These are phyloP conservation scores for Platycheirus rosarum DNA, from an alignment of 2,888 invertebrate genomes.

Conservation along the genomic window DNA sequence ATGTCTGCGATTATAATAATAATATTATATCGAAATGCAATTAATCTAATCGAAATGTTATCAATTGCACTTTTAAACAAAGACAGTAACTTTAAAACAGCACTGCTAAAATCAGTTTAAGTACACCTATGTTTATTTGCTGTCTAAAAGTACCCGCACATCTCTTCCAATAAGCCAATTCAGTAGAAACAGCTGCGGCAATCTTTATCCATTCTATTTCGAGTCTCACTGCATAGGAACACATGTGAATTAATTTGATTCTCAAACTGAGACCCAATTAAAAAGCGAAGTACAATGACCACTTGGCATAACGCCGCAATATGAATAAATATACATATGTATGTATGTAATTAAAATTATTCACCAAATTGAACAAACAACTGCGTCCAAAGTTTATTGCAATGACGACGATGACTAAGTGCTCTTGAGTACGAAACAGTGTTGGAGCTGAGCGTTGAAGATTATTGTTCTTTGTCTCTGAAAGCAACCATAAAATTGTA, in stretches of 20 bases:
- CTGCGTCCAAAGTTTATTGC: background rate
- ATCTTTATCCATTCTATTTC: background rate
- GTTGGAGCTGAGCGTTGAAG: no score
- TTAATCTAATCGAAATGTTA: no score
- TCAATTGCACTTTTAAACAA: no score
- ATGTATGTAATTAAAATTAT: no score
- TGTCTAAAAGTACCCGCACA: no score
- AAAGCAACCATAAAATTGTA: background rate
- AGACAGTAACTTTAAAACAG: no score
- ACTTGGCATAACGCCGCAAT: slow-evolving; percentile 23
- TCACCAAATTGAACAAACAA: background rate
- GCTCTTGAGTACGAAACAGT: background rate
- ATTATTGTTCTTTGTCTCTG: slow-evolving; percentile 1
- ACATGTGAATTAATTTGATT: background rate
- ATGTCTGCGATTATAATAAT: no score
- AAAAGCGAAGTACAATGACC: slow-evolving; percentile 34
- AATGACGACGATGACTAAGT: background rate
- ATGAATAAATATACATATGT: background rate
- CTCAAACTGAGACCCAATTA: slow-evolving; percentile 22
- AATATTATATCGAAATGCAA: no score
- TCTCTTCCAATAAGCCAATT: background rate
- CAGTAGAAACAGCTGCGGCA: background rate
- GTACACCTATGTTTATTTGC: no score
- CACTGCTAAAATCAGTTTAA: no score
- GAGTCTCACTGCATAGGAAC: background rate